Evolutionary conservation across 2,797 vertebrate species (phyloP).

Genomic region (Otolemur crassicaudatus): DNA sequence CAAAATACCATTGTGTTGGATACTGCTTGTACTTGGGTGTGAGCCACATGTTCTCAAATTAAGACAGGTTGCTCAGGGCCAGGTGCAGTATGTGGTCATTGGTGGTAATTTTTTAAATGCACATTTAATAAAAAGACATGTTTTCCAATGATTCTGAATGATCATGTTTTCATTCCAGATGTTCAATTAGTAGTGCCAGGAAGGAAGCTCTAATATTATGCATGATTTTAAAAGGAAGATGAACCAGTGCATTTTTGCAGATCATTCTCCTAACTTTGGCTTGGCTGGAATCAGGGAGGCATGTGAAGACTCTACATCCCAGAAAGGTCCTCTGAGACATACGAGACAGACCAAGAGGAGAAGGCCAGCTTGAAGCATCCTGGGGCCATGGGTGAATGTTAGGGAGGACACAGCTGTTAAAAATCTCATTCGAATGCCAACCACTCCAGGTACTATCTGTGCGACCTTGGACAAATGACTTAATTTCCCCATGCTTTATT

Average conservation of each 20-base stretch:
- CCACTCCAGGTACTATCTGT: not conserved
- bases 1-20: not conserved
- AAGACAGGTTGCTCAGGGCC: not conserved
- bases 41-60: not conserved
- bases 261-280: not conserved
- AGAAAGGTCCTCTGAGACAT: not conserved
- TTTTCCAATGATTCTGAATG: constrained; percentile 10
- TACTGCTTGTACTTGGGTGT: not conserved
- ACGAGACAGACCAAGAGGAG: not conserved
- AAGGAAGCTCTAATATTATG: not conserved
- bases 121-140: not conserved
- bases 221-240: not conserved
- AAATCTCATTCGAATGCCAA: not conserved
- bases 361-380: not conserved
- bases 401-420: not conserved
- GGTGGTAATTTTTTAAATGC: not conserved
- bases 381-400: not conserved
- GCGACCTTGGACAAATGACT: not conserved
- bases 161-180: not conserved
- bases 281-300: not conserved
- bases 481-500: not conserved
- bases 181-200: not conserved
- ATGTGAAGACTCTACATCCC: not conserved
- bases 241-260: not conserved
- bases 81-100: not conserved